Evolutionary conservation across 2,888 invertebrate species (phyloP).

Genomic region (Sphaerophoria rueppellii): DNA sequence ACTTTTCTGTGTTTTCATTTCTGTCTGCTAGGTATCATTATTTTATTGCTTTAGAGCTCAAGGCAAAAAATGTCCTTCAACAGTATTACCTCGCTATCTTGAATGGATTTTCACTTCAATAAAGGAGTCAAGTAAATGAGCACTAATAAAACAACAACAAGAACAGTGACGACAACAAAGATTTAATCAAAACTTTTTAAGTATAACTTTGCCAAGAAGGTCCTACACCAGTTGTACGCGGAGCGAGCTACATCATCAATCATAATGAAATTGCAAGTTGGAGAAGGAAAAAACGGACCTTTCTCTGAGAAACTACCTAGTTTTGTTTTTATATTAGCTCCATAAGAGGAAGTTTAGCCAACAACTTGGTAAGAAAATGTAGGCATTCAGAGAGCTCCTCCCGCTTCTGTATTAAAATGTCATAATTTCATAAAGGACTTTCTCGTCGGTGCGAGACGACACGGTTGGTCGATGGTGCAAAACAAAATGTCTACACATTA

Average conservation of each 20-base stretch:
- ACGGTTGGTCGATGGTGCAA: not conserved
- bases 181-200: constrained; percentile 26
- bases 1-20: constrained; percentile 32
- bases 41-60: constrained; percentile 22
- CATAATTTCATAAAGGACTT: constrained; percentile 56
- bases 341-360: constrained; percentile 11
- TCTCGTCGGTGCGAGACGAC: not conserved
- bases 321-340: constrained; percentile 6
- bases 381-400: not conserved
- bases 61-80: constrained; percentile 37
- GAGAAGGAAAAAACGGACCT: not conserved
- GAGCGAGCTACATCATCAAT: constrained; percentile 23
- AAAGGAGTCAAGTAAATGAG: not conserved
- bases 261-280: constrained; percentile 24
- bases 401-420: constrained; percentile 55
- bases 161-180: not conserved
- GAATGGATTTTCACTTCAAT: constrained; percentile 13
- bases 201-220: constrained; percentile 1
- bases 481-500: constrained; percentile 13
- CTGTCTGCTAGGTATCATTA: constrained; percentile 15
- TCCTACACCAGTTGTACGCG: not conserved
- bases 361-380: constrained; percentile 18
- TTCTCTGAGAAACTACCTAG: not conserved
- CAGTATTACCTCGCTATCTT: constrained; percentile 10
- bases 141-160: not conserved